Evolutionary conservation across 2,888 invertebrate species (phyloP).

Genomic region (Tortrix viridana): DNA sequence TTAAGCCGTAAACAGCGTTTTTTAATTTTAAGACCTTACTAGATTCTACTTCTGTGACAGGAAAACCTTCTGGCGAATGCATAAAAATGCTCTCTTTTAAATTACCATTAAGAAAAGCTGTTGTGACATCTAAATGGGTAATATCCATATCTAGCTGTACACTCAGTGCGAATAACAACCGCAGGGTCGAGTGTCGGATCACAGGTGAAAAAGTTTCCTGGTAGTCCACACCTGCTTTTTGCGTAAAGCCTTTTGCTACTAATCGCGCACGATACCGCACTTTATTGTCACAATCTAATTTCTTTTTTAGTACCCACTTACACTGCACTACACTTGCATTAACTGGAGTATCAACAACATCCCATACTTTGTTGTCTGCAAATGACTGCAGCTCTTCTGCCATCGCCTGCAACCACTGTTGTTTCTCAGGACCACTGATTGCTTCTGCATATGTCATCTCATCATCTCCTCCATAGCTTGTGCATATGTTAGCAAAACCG

Average conservation of each 20-base stretch:
- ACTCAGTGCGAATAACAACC: conserved; percentile 34
- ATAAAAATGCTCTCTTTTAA: conserved; percentile 30
- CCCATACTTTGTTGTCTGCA: too few relatives aligned
- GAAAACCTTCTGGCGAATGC: conserved; percentile 21
- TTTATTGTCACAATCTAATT: conserved; percentile 4
- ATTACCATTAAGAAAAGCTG: conserved; percentile 40
- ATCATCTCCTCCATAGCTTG: too few relatives aligned
- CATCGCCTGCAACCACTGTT: too few relatives aligned
- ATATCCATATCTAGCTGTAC: conserved; percentile 33
- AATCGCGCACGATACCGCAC: conserved; percentile 22
- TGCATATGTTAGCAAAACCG: too few relatives aligned
- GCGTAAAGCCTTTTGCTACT: conserved; percentile 24
- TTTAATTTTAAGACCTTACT: conserved; percentile 23
- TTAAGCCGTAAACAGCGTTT: conserved; percentile 27
- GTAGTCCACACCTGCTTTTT: conserved; percentile 21
- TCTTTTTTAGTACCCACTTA: too few relatives aligned
- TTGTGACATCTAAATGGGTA: conserved; percentile 38
- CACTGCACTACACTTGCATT: too few relatives aligned
- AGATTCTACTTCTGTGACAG: not conserved
- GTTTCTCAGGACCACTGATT: too few relatives aligned
- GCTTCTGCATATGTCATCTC: too few relatives aligned
- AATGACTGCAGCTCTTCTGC: too few relatives aligned
- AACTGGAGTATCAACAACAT: too few relatives aligned
- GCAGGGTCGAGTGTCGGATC: conserved; percentile 29
- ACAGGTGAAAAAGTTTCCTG: conserved; percentile 32